phyloP scores from a whole-genome alignment of 1,140 invertebrate species.

The Bombus pyrosoma region DNA sequence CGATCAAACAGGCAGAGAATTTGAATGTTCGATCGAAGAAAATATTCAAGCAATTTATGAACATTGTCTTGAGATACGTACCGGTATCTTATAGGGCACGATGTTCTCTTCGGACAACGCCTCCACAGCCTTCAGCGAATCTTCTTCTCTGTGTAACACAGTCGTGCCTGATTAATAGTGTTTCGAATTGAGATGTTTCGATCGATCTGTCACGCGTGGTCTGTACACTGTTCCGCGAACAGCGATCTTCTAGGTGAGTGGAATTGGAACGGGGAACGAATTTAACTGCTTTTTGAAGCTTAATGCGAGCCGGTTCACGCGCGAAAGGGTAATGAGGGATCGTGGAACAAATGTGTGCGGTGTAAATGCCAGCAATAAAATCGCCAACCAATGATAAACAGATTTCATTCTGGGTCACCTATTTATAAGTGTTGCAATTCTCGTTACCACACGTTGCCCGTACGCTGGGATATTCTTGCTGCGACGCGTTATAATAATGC shows the following conservation, averaged over 20 bases:
- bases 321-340: constrained; percentile 53
- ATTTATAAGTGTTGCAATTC: constrained; percentile 74
- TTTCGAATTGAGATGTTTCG: constrained; percentile 12
- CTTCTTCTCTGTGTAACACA: constrained; percentile 76
- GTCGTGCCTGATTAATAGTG: constrained; percentile 27
- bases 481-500: constrained; percentile 45
- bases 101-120: constrained; percentile 77
- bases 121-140: constrained; percentile 72
- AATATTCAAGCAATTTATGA: neutral
- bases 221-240: constrained; percentile 14
- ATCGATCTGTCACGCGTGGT: constrained; percentile 6
- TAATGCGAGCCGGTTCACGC: constrained; percentile 48
- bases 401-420: constrained; percentile 77
- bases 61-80: constrained; percentile 64
- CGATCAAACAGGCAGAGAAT: neutral
- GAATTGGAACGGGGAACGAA: constrained; percentile 10
- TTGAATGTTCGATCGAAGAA: neutral
- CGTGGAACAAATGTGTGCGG: constrained; percentile 41
- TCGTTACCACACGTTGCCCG: constrained; percentile 65
- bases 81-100: constrained; percentile 80
- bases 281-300: constrained; percentile 33
- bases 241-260: neutral
- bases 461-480: constrained; percentile 67
- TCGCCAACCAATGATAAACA: constrained; percentile 72
- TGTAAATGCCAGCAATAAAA: constrained; percentile 67